Base-by-base conservation (phyloP, 2,113 vertebrate species). In the Chascanopsetta lugubris region DNA sequence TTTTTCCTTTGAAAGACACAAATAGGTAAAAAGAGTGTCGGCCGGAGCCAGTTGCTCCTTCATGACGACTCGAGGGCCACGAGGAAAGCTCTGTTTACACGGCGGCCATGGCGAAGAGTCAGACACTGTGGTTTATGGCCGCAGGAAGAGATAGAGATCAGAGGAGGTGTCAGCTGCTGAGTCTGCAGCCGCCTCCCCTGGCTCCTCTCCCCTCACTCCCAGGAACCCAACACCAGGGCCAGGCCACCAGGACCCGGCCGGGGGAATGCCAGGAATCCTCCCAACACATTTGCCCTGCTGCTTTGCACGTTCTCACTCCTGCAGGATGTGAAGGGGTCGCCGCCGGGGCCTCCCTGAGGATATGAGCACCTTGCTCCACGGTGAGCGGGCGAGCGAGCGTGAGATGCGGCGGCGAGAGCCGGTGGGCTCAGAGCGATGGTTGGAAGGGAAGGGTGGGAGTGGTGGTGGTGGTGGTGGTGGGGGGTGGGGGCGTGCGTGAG, bases 131-230 rank as follows among this genome's bases (percentile, higher is more conserved):
- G 64, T 88, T 88, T 87, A 89, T 74, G 85, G 81, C 71, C 63
- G 84, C 40, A 82, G 84, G 87, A 88, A 76, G 83, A 84, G 81
- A 85, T 83, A 77, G 76, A 87, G 85, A 91, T 90, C 85, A 90
- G 82, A 87, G 79, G 80, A 86, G 82, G 88, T 87, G 88, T 88
- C 88, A 90, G 86, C 85, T 90, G 90, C 89, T 88, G 87, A 91
- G 73, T 86, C 79, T 74, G 82, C 87, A 88, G 77, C 80, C 79
- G 63, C 73, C 77, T 69, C 56, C 82, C 56, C 75, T 65, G 79
- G 85, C 84, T 90, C 87, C 85, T 87, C 83, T 86, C 79, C 77
- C 87, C 79, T 86, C 82, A 74, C 85, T 85, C 83, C 85, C 83
- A 85, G 87, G 88, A 92, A 92, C 87, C 87, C 82, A 88, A 91